phyloP scores from a whole-genome alignment of 2,113 vertebrate species.

The Tiliqua scincoides region DNA sequence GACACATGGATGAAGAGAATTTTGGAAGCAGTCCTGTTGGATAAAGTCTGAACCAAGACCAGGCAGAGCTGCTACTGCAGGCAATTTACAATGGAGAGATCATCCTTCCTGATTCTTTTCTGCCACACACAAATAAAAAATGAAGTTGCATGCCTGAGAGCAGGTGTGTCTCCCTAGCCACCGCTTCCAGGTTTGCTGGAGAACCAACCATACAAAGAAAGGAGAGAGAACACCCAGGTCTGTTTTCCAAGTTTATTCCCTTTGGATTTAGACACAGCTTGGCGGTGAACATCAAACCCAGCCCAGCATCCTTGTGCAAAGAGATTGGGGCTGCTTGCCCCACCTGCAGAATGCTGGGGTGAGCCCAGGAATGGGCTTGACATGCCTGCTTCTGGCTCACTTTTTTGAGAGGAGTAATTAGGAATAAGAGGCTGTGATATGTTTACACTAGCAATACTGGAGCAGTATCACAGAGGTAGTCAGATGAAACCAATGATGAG shows the following conservation, averaged over 20 bases:
- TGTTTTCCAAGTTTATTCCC: constrained; percentile 53
- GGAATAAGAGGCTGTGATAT: fast-evolving
- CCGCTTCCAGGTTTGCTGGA: neutral
- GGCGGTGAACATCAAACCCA: neutral
- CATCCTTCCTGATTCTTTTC: neutral
- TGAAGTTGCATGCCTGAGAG: no score
- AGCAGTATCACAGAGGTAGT: neutral
- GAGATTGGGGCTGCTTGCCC: fast-evolving
- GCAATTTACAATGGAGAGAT: neutral
- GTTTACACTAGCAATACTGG: neutral
- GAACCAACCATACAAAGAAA: neutral
- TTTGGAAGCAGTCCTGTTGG: neutral
- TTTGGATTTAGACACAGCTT: constrained; percentile 53
- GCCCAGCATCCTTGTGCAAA: neutral
- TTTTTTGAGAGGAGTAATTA: fast-evolving
- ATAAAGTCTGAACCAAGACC: no score
- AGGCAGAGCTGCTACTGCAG: neutral
- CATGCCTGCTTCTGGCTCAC: neutral
- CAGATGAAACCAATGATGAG: neutral
- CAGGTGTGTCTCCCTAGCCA: neutral
- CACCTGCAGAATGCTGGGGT: neutral
- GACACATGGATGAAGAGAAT: neutral
- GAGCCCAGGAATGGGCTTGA: no score
- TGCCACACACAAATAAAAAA: neutral
- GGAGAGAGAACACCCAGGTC: neutral